Percentiles rank a stretch among this genome's conserved stretches.
Evolutionary conservation across 2,888 invertebrate genomes (phyloP).

Genomic region (Nipponacmea schrenckii): DNA sequence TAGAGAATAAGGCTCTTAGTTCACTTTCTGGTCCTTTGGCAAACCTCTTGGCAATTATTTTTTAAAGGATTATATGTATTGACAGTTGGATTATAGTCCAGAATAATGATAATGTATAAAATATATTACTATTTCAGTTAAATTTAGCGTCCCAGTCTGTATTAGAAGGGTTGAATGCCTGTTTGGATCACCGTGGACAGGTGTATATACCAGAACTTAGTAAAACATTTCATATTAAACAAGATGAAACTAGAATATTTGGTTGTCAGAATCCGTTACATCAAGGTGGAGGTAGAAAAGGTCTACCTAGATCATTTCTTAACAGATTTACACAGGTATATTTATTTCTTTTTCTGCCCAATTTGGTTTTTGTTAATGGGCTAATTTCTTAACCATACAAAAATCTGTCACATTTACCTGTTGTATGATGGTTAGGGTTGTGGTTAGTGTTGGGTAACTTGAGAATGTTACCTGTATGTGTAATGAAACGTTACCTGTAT

Average conservation of each 20-base stretch:
- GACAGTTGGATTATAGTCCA: too few relatives aligned
- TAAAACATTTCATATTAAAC: conserved; percentile 80
- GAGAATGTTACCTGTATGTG: too few relatives aligned
- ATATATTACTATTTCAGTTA: conserved; percentile 70
- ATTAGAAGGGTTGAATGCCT: conserved; percentile 97
- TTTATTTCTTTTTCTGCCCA: not conserved
- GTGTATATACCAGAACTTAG: conserved; percentile 95
- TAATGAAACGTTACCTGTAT: too few relatives aligned
- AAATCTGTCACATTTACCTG: too few relatives aligned
- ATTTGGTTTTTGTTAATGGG: too few relatives aligned
- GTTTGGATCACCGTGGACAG: conserved; percentile 96
- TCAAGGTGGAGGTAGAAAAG: conserved; percentile 95
- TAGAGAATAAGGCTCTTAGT: too few relatives aligned
- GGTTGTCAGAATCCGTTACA: conserved; percentile 97
- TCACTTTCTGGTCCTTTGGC: not conserved
- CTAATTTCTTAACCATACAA: too few relatives aligned
- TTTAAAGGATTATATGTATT: too few relatives aligned
- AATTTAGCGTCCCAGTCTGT: conserved; percentile 99
- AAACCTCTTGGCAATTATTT: not conserved
- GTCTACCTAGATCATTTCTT: conserved; percentile 94
- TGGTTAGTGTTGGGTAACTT: too few relatives aligned
- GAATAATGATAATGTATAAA: too few relatives aligned
- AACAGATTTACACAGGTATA: conserved; percentile 85
- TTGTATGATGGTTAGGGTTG: too few relatives aligned
- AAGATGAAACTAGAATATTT: conserved; percentile 85